phyloP scores from a whole-genome alignment of 2,888 invertebrate species.

The Pseudoips prasinana region DNA sequence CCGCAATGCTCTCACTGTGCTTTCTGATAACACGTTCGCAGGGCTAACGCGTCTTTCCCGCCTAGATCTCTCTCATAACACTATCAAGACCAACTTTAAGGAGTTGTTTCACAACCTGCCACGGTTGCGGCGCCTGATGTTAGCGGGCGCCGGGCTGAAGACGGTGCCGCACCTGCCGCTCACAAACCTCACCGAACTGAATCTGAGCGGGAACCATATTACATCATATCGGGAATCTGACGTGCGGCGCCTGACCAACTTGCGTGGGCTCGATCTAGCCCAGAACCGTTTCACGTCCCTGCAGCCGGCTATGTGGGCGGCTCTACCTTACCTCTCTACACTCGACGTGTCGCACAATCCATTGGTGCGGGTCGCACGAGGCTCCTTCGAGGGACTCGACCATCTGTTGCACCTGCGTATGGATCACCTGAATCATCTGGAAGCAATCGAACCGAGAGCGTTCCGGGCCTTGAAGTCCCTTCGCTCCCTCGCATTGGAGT shows the following conservation, averaged over 20 bases:
- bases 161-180: constrained; percentile 86
- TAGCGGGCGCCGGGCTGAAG: constrained; percentile 86
- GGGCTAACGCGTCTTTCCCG: constrained; percentile 86
- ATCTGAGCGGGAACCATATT: constrained; percentile 87
- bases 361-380: constrained; percentile 84
- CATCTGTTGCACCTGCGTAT: constrained; percentile 87
- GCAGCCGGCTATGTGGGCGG: constrained; percentile 85
- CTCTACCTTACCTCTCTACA: constrained; percentile 84
- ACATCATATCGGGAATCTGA: constrained; percentile 84
- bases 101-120: constrained; percentile 91
- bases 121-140: constrained; percentile 84
- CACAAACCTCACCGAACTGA: constrained; percentile 84
- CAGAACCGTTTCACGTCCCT: constrained; percentile 86
- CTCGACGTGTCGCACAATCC: constrained; percentile 91
- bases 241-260: constrained; percentile 82
- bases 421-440: constrained; percentile 84
- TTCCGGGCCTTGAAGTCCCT: constrained; percentile 84
- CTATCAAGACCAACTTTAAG: constrained; percentile 88
- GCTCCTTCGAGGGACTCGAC: constrained; percentile 84
- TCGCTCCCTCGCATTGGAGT: constrained; percentile 84
- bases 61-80: constrained; percentile 88
- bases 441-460: constrained; percentile 86
- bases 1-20: constrained; percentile 87
- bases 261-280: constrained; percentile 86
- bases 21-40: constrained; percentile 91